Conservation (phyloP, 2,797 vertebrate genomes). For the Sylvilagus floridanus region DNA sequence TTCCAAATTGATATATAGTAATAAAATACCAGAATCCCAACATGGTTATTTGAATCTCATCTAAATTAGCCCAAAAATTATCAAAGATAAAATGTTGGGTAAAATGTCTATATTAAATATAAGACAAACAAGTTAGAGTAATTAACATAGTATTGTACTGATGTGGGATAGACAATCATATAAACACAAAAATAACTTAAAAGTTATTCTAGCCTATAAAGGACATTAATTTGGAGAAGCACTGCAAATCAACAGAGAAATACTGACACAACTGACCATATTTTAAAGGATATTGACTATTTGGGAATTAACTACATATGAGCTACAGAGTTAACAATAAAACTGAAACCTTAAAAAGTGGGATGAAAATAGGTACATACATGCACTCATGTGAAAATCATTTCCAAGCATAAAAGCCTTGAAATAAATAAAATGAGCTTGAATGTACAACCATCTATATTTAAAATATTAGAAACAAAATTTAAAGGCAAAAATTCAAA, state of each 20-base stretch:
- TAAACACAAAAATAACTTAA: slow-evolving; percentile 33
- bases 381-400: background rate
- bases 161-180: background rate
- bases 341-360: slow-evolving; percentile 37
- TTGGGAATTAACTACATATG: background rate
- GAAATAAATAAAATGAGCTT: slow-evolving; percentile 5
- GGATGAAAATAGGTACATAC: slow-evolving; percentile 9
- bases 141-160: slow-evolving; percentile 16
- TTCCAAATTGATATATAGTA: slow-evolving; percentile 49
- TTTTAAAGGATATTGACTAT: background rate
- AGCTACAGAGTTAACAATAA: background rate
- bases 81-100: background rate
- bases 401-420: slow-evolving; percentile 30
- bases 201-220: slow-evolving; percentile 15
- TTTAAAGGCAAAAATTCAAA: slow-evolving; percentile 62
- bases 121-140: slow-evolving; percentile 22
- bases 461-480: slow-evolving; percentile 56
- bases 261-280: slow-evolving; percentile 25
- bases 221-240: slow-evolving; percentile 31
- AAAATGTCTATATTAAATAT: slow-evolving; percentile 23
- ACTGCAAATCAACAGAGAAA: slow-evolving; percentile 12
- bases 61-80: slow-evolving; percentile 43
- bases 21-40: slow-evolving; percentile 12
- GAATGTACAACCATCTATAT: slow-evolving; percentile 1
- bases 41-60: background rate